Base-by-base conservation (phyloP, 2,888 invertebrate species). In the Zele albiditarsus region DNA sequence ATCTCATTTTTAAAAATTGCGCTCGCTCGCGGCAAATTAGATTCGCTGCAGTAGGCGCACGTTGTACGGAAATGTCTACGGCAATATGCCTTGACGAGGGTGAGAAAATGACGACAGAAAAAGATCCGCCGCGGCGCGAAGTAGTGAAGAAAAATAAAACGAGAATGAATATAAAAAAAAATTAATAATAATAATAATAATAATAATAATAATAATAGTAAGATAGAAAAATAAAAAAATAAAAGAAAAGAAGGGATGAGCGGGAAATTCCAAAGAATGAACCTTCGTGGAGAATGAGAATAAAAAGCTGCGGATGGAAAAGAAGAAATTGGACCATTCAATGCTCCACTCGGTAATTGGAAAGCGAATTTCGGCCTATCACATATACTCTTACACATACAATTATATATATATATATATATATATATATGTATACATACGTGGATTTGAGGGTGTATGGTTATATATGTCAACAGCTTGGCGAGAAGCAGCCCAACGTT, bases 401-500 rank as follows among this genome's bases (percentile, higher is more conserved):
- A 46, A 46, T 16, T n/a, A 46, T 46, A 16, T 46, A 16, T 16
- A n/a, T 46, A n/a, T 46, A 14, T 5, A 46, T 14, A 14, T 14
- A 14, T 0, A 42, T 14, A 42, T 46, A 46, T n/a, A 46, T 42
- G 10, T n/a, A 53, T 4, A 53, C 4, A 53, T 10, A 42, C 12
- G 6, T 49, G 3, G n/a, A n/a, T 49, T 12, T 49, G 1, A 49
- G n/a, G 14, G 49, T 3, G 53, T 53, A 8, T 8, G 53, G 53
- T 23, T 20, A 66, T 76, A 81, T 79, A 82, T 81, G 82, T 82
- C 80, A 81, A 81, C 80, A 78, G 78, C 73, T 80, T 69, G 69
- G 65, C 70, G 27, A 33, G 20, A 79, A 78, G 79, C 80, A 80
- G 82, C 78, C 77, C 76, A 70, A 78, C 76, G 79, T 81, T 83